Percentiles rank a stretch among this genome's conserved stretches.
phyloP scores from a whole-genome alignment of 2,113 vertebrate genomes.

The Heterotilapia buettikoferi region DNA sequence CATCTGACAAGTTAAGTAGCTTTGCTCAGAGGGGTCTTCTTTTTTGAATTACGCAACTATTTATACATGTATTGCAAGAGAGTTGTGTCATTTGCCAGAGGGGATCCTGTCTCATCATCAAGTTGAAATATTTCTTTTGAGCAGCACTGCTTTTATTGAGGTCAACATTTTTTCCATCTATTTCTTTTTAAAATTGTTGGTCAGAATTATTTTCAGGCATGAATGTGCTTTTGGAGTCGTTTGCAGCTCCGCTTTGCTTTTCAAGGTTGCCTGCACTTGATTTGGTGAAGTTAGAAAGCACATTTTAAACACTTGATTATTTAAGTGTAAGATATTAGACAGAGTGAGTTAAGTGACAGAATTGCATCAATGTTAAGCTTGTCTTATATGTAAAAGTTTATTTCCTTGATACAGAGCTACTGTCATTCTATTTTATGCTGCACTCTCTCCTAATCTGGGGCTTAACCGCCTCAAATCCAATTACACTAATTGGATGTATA shows the following conservation, averaged over 20 bases:
- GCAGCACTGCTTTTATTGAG: constrained; percentile 26
- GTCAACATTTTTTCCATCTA: constrained; percentile 15
- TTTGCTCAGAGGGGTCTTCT: constrained; percentile 45
- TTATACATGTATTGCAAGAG: constrained; percentile 51
- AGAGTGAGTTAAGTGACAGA: not conserved
- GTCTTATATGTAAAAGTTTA: not conserved
- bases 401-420: not conserved
- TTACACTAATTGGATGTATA: constrained; percentile 64
- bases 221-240: not conserved
- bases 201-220: not conserved
- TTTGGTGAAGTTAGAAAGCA: not conserved
- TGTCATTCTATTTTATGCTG: constrained; percentile 50
- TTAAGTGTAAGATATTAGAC: not conserved
- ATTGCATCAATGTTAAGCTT: not conserved
- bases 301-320: not conserved
- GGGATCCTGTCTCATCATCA: constrained; percentile 44
- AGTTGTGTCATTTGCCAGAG: constrained; percentile 54
- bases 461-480: constrained; percentile 60
- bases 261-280: not conserved
- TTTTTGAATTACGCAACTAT: constrained; percentile 44
- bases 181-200: not conserved
- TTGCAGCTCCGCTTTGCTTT: not conserved
- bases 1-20: constrained; percentile 59
- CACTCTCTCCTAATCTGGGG: constrained; percentile 59
- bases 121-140: constrained; percentile 35